A percentile compares a stretch with the other conserved stretches of the same genome.
Evolutionary conservation across 2,797 vertebrate species (phyloP).

Genomic region (Acanthornis magna): DNA sequence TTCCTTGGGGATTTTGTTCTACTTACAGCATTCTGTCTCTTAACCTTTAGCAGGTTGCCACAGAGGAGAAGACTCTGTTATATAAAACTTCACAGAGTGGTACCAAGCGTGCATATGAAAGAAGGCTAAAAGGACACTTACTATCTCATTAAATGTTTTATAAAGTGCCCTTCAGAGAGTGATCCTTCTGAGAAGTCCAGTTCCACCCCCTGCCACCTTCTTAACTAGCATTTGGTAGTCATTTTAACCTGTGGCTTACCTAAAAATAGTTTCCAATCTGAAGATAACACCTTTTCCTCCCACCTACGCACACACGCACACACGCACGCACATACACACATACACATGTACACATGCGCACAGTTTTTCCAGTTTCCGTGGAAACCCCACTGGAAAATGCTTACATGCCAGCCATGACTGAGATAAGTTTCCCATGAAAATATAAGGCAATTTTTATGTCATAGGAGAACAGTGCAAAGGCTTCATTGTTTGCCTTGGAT

Average conservation of each 20-base stretch:
- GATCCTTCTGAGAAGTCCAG: background rate
- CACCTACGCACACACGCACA: background rate
- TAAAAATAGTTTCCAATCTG: constrained; percentile 64
- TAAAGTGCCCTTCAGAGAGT: background rate
- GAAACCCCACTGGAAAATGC: constrained; percentile 54
- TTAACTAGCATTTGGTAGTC: constrained; percentile 31
- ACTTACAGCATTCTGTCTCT: background rate
- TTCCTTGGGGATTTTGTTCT: constrained; percentile 9
- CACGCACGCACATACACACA: background rate
- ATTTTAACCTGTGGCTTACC: constrained; percentile 42
- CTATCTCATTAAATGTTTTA: constrained; percentile 10
- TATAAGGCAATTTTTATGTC: background rate
- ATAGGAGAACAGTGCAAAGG: background rate
- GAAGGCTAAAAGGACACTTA: background rate
- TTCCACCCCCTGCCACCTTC: background rate
- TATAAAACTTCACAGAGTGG: background rate
- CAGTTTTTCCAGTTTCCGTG: constrained; percentile 42
- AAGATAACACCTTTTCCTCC: constrained; percentile 32
- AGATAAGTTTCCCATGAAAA: constrained; percentile 16
- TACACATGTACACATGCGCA: background rate
- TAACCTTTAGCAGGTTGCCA: constrained; percentile 33
- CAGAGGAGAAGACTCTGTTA: background rate
- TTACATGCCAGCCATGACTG: constrained; percentile 23
- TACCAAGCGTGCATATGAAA: background rate
- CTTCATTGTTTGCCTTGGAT: background rate